A percentile compares a stretch with the other conserved stretches of the same genome.
Evolutionary conservation across 2,113 vertebrate genomes (phyloP).

Genomic region (Diglossa brunneiventris): DNA sequence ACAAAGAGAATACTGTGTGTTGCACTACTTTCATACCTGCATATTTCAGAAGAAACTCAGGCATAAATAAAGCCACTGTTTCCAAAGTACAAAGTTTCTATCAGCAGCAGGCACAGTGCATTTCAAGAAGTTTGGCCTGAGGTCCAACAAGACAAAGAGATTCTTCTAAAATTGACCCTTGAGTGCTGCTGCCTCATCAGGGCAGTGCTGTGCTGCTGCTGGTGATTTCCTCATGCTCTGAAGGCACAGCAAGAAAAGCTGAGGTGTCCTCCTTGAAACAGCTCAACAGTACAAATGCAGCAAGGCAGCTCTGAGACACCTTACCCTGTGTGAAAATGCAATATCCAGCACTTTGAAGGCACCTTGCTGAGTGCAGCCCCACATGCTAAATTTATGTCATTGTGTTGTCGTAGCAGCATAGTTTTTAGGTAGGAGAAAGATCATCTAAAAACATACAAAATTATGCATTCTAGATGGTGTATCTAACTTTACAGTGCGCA

Average conservation of each 20-base stretch:
- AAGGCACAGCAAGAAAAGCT: not conserved
- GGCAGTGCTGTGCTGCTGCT: not conserved
- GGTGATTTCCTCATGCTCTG: not conserved
- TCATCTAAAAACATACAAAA: not conserved
- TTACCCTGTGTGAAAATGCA: not conserved
- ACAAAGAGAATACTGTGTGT: not conserved
- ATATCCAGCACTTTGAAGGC: not conserved
- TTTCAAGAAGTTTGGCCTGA: not conserved
- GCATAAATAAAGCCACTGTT: not conserved
- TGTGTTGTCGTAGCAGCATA: not conserved
- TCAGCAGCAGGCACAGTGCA: not conserved
- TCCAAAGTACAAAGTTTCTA: not conserved
- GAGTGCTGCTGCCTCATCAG: not conserved
- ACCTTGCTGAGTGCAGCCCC: not conserved
- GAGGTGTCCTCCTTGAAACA: not conserved
- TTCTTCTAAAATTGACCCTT: not conserved
- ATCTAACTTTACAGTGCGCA: not conserved
- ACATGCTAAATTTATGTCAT: accelerated
- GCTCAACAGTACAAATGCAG: accelerated
- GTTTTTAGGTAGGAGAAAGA: not conserved
- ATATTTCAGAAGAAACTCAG: not conserved
- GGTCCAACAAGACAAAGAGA: not conserved
- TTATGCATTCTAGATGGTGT: not conserved
- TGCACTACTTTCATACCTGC: not conserved
- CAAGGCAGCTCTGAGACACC: not conserved